Evolutionary conservation across 2,113 vertebrate genomes (phyloP).

Genomic region (Eulemur macaco): DNA sequence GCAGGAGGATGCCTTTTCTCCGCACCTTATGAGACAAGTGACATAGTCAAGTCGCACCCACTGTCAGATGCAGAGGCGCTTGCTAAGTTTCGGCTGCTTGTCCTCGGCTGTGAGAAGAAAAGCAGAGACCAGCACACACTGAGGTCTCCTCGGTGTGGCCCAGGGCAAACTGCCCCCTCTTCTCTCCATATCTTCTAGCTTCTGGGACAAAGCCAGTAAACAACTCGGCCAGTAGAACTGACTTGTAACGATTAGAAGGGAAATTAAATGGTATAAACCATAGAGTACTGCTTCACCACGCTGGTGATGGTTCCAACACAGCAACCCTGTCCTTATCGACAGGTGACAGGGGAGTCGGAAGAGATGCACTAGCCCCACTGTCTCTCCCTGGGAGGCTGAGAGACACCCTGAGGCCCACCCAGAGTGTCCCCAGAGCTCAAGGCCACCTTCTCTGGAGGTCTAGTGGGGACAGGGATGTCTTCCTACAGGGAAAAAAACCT

Average conservation of each 20-base stretch:
- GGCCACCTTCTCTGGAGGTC: too few species aligned
- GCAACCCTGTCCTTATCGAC: background rate
- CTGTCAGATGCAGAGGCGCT: background rate
- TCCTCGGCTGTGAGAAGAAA: background rate
- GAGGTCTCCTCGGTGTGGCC: background rate
- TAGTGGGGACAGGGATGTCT: background rate
- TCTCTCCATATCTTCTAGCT: background rate
- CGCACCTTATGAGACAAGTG: conserved; percentile 26
- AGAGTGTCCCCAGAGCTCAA: background rate
- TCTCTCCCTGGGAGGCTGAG: background rate
- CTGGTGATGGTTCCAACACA: background rate
- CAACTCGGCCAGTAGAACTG: background rate
- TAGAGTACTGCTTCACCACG: background rate
- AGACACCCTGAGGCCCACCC: background rate
- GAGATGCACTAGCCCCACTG: background rate
- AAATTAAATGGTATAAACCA: background rate
- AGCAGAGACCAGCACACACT: background rate
- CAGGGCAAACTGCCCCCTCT: background rate
- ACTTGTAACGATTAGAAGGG: background rate
- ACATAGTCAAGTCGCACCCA: background rate
- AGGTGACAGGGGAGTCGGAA: background rate
- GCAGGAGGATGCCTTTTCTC: background rate
- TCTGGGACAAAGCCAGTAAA: background rate
- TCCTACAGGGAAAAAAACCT: background rate
- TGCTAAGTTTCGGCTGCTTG: background rate